Conservation (phyloP, 2,888 invertebrate genomes). For the Diplolepis rosae region DNA sequence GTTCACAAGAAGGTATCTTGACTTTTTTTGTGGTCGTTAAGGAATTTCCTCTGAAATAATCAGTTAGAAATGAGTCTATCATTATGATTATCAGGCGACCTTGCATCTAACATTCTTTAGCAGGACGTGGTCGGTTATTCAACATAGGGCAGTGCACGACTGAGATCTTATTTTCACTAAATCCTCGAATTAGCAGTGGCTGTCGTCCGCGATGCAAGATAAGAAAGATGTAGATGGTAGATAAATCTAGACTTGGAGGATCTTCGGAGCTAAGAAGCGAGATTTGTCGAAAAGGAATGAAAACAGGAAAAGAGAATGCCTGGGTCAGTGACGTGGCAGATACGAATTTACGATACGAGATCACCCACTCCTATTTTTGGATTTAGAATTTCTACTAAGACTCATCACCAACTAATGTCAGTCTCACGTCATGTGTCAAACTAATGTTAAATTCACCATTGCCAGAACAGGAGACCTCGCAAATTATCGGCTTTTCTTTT, state of each 20-base stretch:
- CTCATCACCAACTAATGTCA: conserved; percentile 5
- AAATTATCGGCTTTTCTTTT: background rate
- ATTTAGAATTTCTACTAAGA: conserved; percentile 21
- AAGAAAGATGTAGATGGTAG: conserved; percentile 64
- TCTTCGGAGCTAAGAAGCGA: conserved; percentile 38
- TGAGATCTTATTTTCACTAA: conserved; percentile 64
- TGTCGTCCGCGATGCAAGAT: conserved; percentile 66
- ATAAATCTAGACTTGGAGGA: conserved; percentile 52
- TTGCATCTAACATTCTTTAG: conserved; percentile 29
- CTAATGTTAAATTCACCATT: background rate
- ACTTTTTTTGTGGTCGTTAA: background rate
- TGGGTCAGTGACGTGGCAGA: conserved; percentile 66
- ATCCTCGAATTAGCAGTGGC: conserved; percentile 69
- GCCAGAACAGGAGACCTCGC: background rate
- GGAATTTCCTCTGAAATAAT: conserved; percentile 16
- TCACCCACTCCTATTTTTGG: conserved; percentile 50
- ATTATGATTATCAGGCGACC: conserved; percentile 13
- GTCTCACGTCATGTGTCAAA: conserved; percentile 19
- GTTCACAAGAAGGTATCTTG: conserved; percentile 11
- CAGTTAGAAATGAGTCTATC: conserved; percentile 28
- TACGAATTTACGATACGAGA: conserved; percentile 61
- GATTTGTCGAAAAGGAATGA: conserved; percentile 35
- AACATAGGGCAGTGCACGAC: conserved; percentile 49
- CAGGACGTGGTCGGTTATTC: conserved; percentile 33
- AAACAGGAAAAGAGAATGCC: conserved; percentile 40